Conservation (phyloP, 1,140 invertebrate genomes). For the Drosophila simulans region DNA sequence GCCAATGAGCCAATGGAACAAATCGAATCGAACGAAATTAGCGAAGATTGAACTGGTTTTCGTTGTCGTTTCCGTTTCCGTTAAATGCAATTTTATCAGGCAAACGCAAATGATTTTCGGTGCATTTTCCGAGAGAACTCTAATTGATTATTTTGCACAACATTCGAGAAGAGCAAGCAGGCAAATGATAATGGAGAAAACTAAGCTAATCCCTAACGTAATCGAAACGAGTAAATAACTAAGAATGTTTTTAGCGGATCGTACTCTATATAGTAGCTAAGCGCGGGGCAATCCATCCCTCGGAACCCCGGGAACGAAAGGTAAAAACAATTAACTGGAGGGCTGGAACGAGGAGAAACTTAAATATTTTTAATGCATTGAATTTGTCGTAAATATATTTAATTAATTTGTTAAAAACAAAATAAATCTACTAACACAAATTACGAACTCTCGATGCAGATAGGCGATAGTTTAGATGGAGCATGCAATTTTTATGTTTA, state of each 20-base stretch:
- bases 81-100: conserved; percentile 36
- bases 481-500: conserved; percentile 75
- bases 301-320: conserved; percentile 38
- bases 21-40: conserved; percentile 53
- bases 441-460: conserved; percentile 49
- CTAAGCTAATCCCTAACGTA: conserved; percentile 66
- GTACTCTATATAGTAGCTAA: conserved; percentile 76
- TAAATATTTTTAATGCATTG: conserved; percentile 82
- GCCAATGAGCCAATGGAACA: conserved; percentile 70
- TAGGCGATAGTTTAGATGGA: conserved; percentile 49
- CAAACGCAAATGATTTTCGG: conserved; percentile 27
- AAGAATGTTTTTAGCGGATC: conserved; percentile 80
- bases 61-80: conserved; percentile 37
- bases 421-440: conserved; percentile 74
- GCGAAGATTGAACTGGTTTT: conserved; percentile 32
- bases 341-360: conserved; percentile 41
- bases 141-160: conserved; percentile 47
- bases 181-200: conserved; percentile 22
- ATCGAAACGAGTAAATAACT: conserved; percentile 57
- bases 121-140: conserved; percentile 28
- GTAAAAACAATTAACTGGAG: conserved; percentile 5
- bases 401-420: conserved; percentile 84
- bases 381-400: conserved; percentile 83
- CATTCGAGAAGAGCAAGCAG: conserved; percentile 28
- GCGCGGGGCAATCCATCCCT: conserved; percentile 44